phyloP scores from a whole-genome alignment of 1,140 invertebrate species.

The Heliconius nattereri region DNA sequence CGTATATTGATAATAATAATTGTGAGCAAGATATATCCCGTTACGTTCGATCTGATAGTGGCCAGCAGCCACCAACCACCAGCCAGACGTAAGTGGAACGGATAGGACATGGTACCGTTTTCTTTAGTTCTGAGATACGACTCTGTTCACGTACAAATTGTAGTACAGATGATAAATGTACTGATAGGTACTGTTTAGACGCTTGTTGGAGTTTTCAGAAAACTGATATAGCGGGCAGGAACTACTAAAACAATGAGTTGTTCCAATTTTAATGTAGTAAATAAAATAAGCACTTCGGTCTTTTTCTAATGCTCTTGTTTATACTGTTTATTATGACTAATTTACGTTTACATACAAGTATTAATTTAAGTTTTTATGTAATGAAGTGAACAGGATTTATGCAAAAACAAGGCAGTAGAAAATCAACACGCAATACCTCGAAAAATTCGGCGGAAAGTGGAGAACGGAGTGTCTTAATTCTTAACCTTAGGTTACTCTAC shows the following conservation, averaged over 20 bases:
- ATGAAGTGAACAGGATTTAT: neutral
- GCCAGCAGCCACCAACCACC: neutral
- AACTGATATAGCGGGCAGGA: neutral
- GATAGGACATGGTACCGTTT: conserved; percentile 44
- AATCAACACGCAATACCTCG: no score
- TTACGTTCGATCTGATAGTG: conserved; percentile 44
- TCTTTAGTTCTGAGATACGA: conserved; percentile 38
- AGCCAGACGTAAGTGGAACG: conserved; percentile 43
- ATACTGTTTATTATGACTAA: neutral
- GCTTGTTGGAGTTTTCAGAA: neutral
- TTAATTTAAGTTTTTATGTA: neutral
- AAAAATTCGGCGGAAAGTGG: no score
- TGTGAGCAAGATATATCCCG: conserved; percentile 46
- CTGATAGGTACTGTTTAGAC: neutral
- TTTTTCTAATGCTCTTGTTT: neutral
- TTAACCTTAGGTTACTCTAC: no score
- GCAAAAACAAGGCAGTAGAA: no score
- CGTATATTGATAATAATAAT: conserved; percentile 47
- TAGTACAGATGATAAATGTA: conserved; percentile 10
- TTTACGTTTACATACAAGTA: neutral
- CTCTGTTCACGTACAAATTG: conserved; percentile 29
- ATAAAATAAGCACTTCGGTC: neutral
- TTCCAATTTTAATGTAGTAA: neutral
- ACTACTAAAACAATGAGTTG: neutral
- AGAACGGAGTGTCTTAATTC: no score